Evolutionary conservation across 2,797 vertebrate species (phyloP).

Genomic region (Myotis pilosus): DNA sequence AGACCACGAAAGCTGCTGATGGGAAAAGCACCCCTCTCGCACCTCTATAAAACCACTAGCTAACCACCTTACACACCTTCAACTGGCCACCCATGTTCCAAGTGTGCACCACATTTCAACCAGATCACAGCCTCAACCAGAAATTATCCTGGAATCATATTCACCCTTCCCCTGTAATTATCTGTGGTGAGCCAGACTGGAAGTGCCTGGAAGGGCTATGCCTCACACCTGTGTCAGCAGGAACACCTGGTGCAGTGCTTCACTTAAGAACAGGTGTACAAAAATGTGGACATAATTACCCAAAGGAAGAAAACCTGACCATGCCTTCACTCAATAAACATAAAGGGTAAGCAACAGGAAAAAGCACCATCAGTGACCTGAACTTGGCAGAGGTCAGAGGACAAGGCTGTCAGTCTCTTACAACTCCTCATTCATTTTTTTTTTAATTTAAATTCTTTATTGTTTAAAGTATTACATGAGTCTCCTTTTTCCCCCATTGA

Average conservation of each 20-base stretch:
- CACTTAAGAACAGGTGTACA: neutral
- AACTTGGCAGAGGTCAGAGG: neutral
- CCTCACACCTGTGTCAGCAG: rapidly evolving
- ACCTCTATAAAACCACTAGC: neutral
- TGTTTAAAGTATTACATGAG: too few species aligned
- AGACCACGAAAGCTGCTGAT: neutral
- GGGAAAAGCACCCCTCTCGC: neutral
- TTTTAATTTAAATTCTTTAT: too few species aligned
- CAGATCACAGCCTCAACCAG: neutral
- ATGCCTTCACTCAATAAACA: neutral
- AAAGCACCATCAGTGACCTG: neutral
- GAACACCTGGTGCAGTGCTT: neutral
- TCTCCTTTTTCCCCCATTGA: too few species aligned
- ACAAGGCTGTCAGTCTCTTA: neutral
- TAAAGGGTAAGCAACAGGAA: neutral
- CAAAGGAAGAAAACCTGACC: neutral
- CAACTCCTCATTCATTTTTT: neutral
- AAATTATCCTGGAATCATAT: neutral
- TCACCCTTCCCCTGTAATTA: neutral
- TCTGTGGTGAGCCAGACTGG: neutral
- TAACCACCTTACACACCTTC: neutral
- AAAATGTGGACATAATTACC: neutral
- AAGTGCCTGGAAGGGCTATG: neutral
- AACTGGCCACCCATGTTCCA: neutral
- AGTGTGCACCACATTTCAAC: neutral